These are phyloP conservation scores for Lamellibrachia columna DNA, from an alignment of 2,888 invertebrate genomes.

Conservation along the genomic window DNA sequence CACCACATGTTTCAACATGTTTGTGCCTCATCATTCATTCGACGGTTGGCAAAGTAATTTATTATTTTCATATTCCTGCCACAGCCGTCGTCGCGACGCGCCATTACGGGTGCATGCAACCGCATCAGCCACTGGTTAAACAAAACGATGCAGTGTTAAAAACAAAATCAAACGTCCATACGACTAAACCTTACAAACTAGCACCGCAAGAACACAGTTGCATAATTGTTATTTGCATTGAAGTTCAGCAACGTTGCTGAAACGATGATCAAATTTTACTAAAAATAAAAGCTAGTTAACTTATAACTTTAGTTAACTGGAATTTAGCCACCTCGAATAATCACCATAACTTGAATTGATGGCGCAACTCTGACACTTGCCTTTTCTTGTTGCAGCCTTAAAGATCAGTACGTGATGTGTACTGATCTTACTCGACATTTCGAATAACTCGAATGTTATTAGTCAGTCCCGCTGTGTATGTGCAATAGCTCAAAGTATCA, in stretches of 20 bases:
- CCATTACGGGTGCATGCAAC: neutral
- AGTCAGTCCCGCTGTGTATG: too few species aligned
- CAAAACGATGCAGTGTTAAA: neutral
- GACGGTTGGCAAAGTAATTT: conserved; percentile 9
- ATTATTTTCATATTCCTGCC: neutral
- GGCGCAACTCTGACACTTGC: neutral
- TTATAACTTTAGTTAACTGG: neutral
- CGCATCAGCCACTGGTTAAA: neutral
- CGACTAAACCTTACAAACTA: too few species aligned
- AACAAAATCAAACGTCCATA: neutral
- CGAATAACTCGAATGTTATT: too few species aligned
- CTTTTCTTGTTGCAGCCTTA: neutral
- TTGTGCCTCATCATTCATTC: neutral
- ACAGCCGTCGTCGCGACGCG: neutral
- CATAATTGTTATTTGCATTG: neutral
- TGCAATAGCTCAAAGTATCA: too few species aligned
- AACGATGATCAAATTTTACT: neutral
- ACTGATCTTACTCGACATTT: too few species aligned
- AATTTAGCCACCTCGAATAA: neutral
- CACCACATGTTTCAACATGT: neutral
- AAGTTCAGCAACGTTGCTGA: neutral
- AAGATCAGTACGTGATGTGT: neutral
- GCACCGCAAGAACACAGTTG: too few species aligned
- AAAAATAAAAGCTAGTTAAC: neutral
- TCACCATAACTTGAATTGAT: neutral